Conservation (phyloP, 2,113 vertebrate species). For the Scatophagus argus region DNA sequence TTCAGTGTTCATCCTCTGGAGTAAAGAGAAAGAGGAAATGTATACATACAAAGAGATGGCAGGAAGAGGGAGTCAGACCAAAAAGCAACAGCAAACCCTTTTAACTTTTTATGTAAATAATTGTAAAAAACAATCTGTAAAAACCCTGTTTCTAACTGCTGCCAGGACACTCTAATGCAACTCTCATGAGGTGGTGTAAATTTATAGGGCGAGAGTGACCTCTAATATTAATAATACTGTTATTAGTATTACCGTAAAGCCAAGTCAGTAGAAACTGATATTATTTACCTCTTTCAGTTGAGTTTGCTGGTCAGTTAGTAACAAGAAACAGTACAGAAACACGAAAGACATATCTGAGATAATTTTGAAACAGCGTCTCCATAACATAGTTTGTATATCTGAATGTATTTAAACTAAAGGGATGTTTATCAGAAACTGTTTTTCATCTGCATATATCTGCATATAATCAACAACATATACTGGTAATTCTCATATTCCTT, state of each 20-base stretch:
- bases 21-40: constrained; percentile 9
- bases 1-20: constrained; percentile 9
- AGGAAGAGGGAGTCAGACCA: background rate
- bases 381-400: background rate
- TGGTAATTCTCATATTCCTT: too few species aligned
- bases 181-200: too few species aligned
- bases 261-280: background rate
- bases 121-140: background rate
- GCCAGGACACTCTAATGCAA: background rate
- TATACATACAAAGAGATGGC: background rate
- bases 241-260: background rate
- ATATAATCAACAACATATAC: too few species aligned
- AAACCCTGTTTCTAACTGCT: background rate
- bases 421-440: too few species aligned
- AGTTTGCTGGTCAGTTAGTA: background rate
- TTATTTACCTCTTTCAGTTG: background rate
- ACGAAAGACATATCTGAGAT: background rate
- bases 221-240: background rate
- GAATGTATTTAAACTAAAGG: too few species aligned
- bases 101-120: background rate
- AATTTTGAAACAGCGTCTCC: background rate
- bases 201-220: too few species aligned
- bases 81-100: constrained; percentile 1
- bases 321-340: background rate
- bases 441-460: too few species aligned